These are phyloP conservation scores for Dermolepida albohirtum DNA, from an alignment of 2,888 invertebrate species.

Conservation along the genomic window DNA sequence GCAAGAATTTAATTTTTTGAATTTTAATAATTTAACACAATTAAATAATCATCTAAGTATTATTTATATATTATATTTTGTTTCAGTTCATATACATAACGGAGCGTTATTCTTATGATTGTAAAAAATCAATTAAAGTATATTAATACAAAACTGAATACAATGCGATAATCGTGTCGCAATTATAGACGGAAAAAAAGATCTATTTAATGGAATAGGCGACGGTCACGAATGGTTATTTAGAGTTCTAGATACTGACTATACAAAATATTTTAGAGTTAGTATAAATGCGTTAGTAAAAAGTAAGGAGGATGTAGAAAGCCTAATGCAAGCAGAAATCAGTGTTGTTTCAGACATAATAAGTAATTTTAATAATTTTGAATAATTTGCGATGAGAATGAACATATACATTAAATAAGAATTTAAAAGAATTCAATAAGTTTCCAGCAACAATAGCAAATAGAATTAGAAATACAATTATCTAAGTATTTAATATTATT, in stretches of 20 bases:
- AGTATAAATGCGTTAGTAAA: slow-evolving; percentile 25
- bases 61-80: too few relatives aligned
- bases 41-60: too few relatives aligned
- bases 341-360: slow-evolving; percentile 22
- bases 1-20: too few relatives aligned
- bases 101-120: too few relatives aligned
- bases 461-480: too few relatives aligned
- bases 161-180: background rate
- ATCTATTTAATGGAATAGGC: slow-evolving; percentile 35
- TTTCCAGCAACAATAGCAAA: slow-evolving; percentile 11
- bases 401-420: slow-evolving; percentile 14
- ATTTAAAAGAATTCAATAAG: slow-evolving; percentile 8
- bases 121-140: too few relatives aligned
- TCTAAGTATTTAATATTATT: too few relatives aligned
- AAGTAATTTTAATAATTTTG: slow-evolving; percentile 31
- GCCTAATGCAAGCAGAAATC: slow-evolving; percentile 26
- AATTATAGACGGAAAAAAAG: slow-evolving; percentile 29
- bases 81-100: too few relatives aligned
- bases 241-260: slow-evolving; percentile 35
- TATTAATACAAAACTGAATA: background rate
- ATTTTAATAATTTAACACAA: too few relatives aligned
- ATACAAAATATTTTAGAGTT: slow-evolving; percentile 27
- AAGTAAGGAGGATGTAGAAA: slow-evolving; percentile 3
- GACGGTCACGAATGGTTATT: slow-evolving; percentile 41
- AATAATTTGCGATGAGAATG: slow-evolving; percentile 4